phyloP scores from a whole-genome alignment of 2,797 vertebrate genomes.

The Ctenochaetus hawaiiensis region DNA sequence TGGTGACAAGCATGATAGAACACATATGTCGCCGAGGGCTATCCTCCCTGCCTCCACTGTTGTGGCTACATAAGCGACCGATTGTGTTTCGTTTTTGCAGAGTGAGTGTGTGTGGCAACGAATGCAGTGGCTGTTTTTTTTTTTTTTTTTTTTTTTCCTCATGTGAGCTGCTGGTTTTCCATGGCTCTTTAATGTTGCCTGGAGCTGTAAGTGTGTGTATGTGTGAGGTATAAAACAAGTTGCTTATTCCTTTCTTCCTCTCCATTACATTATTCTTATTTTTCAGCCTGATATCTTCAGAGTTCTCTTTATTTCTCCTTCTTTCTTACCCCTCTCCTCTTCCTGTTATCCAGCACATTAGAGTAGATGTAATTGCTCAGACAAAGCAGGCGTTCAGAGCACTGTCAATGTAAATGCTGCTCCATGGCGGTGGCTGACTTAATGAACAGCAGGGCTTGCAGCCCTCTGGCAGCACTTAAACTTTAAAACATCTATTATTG shows the following conservation, averaged over 20 bases:
- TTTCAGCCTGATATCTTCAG: constrained; percentile 40
- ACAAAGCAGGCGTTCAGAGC: constrained; percentile 79
- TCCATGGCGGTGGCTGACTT: constrained; percentile 91
- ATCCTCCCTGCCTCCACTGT: constrained; percentile 58
- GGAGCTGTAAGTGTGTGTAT: constrained; percentile 34
- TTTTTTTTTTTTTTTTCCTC: not conserved
- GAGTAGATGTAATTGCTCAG: constrained; percentile 76
- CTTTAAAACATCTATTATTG: constrained; percentile 99
- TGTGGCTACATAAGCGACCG: constrained; percentile 63
- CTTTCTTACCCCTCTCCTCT: constrained; percentile 16
- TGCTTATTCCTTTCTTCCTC: constrained; percentile 45
- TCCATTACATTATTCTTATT: constrained; percentile 43
- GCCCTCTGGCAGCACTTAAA: constrained; percentile 98
- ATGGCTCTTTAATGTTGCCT: constrained; percentile 62
- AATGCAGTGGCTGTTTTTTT: constrained; percentile 46
- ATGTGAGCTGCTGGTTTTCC: constrained; percentile 64
- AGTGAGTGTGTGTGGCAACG: constrained; percentile 15
- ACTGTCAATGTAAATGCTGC: constrained; percentile 94
- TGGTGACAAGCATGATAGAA: constrained; percentile 80
- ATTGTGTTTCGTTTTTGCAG: constrained; percentile 65
- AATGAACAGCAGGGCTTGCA: constrained; percentile 93
- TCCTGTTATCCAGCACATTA: constrained; percentile 59
- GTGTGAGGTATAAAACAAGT: constrained; percentile 26
- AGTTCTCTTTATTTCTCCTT: constrained; percentile 22
- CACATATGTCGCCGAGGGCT: constrained; percentile 73